Base-by-base conservation (phyloP, 2,797 vertebrate species). In the Orientallactaga sibirica region DNA sequence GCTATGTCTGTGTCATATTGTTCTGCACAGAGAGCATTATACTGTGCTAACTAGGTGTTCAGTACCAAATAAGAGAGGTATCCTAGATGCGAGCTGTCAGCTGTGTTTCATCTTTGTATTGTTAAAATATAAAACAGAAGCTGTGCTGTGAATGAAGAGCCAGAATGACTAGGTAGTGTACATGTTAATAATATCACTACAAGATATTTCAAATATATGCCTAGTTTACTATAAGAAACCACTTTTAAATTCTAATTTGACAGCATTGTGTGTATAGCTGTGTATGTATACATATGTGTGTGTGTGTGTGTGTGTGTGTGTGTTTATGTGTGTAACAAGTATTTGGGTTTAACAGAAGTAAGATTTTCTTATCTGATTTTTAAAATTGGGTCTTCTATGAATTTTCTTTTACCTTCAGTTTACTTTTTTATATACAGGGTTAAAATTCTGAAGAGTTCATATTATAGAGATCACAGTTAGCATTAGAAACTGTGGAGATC, bases 1-100 rank as follows among this genome's bases (percentile, higher is more conserved):
- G 98, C 98, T 98, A 98, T 99, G 99, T 99, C 99, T 99, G 99
- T 99, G 99, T 99, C 99, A 99, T 98, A 99, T 99, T 98, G 99
- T 99, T 99, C 98, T 99, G 98, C 97, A 97, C 98, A 98, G 99
- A 98, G 98, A 99, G 98, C 99, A 99, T 99, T 99, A 99, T 99
- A 99, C 98, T 98, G 98, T 98, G 98, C 99, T 99, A 99, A 99
- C 99, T 99, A 99, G 99, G 99, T 99, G 99, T 98, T 99, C 98
- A 98, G 98, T 98, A 98, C 98, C 98, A 98, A 98, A 99, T 99
- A 98, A 98, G 98, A 98, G 98, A 98, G 97, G 98, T 98, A 98
- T 98, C 98, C 98, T 98, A 98, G 98, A 98, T 98, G 98, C 96
- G 98, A 98, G 98, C 98, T 99, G 98, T 99, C 99, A 99, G 98